Evolutionary conservation across 1,140 invertebrate species (phyloP).

Genomic region (Diprion similis): DNA sequence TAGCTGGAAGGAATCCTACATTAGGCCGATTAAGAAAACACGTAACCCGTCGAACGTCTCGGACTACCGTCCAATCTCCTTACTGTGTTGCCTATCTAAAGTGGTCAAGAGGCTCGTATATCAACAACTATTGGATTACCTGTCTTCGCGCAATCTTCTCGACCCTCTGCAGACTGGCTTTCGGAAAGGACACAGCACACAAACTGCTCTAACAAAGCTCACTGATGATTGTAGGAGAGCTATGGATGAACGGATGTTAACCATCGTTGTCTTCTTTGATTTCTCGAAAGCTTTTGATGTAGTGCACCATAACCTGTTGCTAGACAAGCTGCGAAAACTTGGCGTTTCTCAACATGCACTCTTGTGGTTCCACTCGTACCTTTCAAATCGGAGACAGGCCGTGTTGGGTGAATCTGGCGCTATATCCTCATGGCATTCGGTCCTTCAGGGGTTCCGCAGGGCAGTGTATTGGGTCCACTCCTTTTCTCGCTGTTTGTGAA

Average conservation of each 20-base stretch:
- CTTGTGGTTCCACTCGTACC: not conserved
- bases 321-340: constrained; percentile 10
- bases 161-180: constrained; percentile 25
- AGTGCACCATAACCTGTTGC: constrained; percentile 20
- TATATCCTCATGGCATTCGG: too few relatives aligned
- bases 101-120: too few relatives aligned
- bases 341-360: not conserved
- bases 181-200: constrained; percentile 17
- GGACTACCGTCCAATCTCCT: too few relatives aligned
- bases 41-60: too few relatives aligned
- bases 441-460: too few relatives aligned
- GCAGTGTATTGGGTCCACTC: constrained; percentile 6
- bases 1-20: too few relatives aligned
- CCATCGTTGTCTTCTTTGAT: constrained; percentile 29
- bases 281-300: constrained; percentile 34
- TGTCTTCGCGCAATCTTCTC: not conserved
- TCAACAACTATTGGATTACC: too few relatives aligned
- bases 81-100: too few relatives aligned
- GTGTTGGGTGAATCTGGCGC: too few relatives aligned
- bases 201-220: constrained; percentile 23
- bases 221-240: constrained; percentile 20
- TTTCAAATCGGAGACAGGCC: too few relatives aligned
- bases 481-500: not conserved
- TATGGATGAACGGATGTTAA: constrained; percentile 21
- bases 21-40: too few relatives aligned